Conservation (phyloP, 2,888 invertebrate genomes). For the Macropis europaea region DNA sequence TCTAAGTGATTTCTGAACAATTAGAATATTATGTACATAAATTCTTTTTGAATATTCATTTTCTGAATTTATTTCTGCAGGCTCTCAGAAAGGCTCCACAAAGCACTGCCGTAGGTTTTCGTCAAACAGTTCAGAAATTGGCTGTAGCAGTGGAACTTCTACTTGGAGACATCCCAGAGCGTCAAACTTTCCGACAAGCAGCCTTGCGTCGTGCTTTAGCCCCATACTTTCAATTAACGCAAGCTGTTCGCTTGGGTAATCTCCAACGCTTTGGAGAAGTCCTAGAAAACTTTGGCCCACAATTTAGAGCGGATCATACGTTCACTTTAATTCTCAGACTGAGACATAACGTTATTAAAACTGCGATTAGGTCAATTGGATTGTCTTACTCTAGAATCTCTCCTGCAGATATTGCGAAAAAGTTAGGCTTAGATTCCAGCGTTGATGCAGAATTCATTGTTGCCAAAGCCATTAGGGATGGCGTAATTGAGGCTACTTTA, state of each 20-base stretch:
- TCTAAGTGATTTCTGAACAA: no score
- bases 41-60: not conserved
- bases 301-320: constrained; percentile 96
- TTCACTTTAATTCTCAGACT: constrained; percentile 97
- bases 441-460: constrained; percentile 99
- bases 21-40: no score
- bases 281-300: constrained; percentile 92
- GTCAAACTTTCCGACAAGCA: constrained; percentile 96
- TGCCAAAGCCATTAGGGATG: constrained; percentile 98
- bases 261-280: constrained; percentile 96
- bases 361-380: constrained; percentile 97
- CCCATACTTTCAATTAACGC: constrained; percentile 98
- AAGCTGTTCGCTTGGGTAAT: constrained; percentile 97
- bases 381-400: constrained; percentile 98
- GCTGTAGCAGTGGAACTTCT: constrained; percentile 96
- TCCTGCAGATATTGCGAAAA: constrained; percentile 95
- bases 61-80: constrained; percentile 75
- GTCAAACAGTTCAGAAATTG: constrained; percentile 97
- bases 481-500: constrained; percentile 98
- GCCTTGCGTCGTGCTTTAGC: constrained; percentile 93
- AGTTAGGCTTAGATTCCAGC: constrained; percentile 95
- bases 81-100: constrained; percentile 98
- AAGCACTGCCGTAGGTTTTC: constrained; percentile 98
- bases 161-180: constrained; percentile 98
- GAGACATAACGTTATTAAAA: constrained; percentile 99